phyloP scores from a whole-genome alignment of 37 sponge, comb jelly and placozoan genomes.

The Ephydatia muelleri region DNA sequence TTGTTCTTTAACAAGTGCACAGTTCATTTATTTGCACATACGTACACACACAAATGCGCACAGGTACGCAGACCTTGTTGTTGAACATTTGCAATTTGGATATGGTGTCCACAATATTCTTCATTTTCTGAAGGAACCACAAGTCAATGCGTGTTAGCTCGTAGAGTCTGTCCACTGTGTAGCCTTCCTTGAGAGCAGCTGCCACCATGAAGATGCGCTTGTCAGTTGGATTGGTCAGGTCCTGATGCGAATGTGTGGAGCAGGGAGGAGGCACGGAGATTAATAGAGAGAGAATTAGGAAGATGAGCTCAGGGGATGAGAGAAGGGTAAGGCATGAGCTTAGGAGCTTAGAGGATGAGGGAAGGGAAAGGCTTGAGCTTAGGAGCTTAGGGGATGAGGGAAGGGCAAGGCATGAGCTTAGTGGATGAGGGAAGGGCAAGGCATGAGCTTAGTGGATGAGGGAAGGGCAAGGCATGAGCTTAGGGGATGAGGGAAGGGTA shows the following conservation, averaged over 20 bases:
- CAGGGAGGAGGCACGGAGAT: not conserved
- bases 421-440: too few species aligned
- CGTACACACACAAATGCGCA: too few species aligned
- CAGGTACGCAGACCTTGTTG: slow-evolving; percentile 73
- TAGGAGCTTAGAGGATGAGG: not conserved
- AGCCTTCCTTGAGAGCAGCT: slow-evolving; percentile 74
- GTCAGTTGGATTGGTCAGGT: slow-evolving; percentile 88
- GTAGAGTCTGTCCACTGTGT: slow-evolving; percentile 74
- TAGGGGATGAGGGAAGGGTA: too few species aligned
- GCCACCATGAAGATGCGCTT: slow-evolving; percentile 94
- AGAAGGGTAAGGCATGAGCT: not conserved
- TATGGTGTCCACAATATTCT: slow-evolving; percentile 74
- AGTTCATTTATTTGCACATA: not conserved
- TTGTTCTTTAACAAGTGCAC: not conserved
- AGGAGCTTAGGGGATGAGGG: too few species aligned
- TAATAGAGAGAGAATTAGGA: not conserved
- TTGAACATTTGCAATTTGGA: slow-evolving; percentile 37
- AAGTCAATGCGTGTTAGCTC: slow-evolving; percentile 89
- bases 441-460: too few species aligned
- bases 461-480: too few species aligned
- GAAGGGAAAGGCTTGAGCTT: not conserved
- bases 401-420: too few species aligned
- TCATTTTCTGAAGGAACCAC: slow-evolving; percentile 95
- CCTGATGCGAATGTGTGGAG: slow-evolving; percentile 74
- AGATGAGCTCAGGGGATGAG: not conserved